Conservation (phyloP, 2,888 invertebrate genomes). For the Cyaniris semiargus region DNA sequence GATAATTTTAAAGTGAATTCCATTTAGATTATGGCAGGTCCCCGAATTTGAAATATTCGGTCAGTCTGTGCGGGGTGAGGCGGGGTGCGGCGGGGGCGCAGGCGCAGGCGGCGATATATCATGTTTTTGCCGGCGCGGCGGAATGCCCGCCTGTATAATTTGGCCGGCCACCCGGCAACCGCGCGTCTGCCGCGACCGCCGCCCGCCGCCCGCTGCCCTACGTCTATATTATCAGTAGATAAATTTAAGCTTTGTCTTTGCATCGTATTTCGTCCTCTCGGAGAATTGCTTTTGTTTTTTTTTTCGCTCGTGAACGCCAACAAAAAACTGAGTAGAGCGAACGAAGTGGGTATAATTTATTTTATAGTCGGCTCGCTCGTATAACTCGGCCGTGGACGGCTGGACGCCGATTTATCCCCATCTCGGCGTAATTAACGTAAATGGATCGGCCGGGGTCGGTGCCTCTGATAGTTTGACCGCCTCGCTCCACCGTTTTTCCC, state of each 20-base stretch:
- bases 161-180: constrained; percentile 73
- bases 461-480: constrained; percentile 56
- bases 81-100: neutral
- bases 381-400: constrained; percentile 76
- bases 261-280: constrained; percentile 79
- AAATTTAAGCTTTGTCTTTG: constrained; percentile 81
- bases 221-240: constrained; percentile 81
- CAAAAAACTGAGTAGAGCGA: constrained; percentile 79
- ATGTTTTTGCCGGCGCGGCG: constrained; percentile 74
- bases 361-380: constrained; percentile 80
- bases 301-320: constrained; percentile 65
- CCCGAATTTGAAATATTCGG: constrained; percentile 75
- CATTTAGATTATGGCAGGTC: constrained; percentile 71
- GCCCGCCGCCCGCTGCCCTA: constrained; percentile 74
- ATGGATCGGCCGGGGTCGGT: constrained; percentile 75
- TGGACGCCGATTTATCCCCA: constrained; percentile 80
- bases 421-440: constrained; percentile 79
- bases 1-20: constrained; percentile 69
- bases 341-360: constrained; percentile 81
- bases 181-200: constrained; percentile 69
- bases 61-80: constrained; percentile 49
- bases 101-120: constrained; percentile 70
- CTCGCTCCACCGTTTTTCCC: constrained; percentile 38
- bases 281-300: constrained; percentile 76
- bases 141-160: constrained; percentile 78